These are phyloP conservation scores for Pseudopodoces humilis DNA, from an alignment of 2,113 vertebrate species.

Conservation along the genomic window DNA sequence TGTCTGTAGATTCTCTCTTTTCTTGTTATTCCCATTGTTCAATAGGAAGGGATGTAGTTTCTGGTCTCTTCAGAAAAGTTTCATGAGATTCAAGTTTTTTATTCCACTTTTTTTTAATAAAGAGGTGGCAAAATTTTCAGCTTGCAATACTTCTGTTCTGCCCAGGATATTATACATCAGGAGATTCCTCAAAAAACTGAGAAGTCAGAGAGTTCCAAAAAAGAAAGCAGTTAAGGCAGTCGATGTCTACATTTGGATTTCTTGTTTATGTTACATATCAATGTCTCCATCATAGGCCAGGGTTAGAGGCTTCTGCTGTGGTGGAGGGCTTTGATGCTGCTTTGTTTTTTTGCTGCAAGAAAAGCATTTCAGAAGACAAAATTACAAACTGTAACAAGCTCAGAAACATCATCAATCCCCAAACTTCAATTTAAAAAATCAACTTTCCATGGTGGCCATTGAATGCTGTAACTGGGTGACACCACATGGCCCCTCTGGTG, in stretches of 20 bases:
- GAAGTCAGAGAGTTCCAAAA: slow-evolving; percentile 76
- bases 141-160: slow-evolving; percentile 65
- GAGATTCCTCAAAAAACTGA: slow-evolving; percentile 82
- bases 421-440: neutral
- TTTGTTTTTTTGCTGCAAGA: slow-evolving; percentile 85
- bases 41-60: slow-evolving; percentile 70
- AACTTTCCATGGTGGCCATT: neutral
- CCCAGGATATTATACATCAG: slow-evolving; percentile 46
- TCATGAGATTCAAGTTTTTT: slow-evolving; percentile 49
- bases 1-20: slow-evolving; percentile 50
- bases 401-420: neutral
- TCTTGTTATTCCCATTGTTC: slow-evolving; percentile 60
- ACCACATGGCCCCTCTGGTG: neutral
- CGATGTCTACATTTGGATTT: slow-evolving; percentile 79
- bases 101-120: slow-evolving; percentile 49
- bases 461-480: neutral
- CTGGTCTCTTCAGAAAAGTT: slow-evolving; percentile 55
- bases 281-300: slow-evolving; percentile 94
- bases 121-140: slow-evolving; percentile 62
- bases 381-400: neutral
- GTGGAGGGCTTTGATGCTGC: slow-evolving; percentile 82
- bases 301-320: slow-evolving; percentile 93
- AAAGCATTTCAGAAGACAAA: slow-evolving; percentile 18
- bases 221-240: slow-evolving; percentile 81
- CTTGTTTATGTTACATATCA: slow-evolving; percentile 86